Base-by-base conservation (phyloP, 1,140 invertebrate genomes). In the Ceratina japonica region DNA sequence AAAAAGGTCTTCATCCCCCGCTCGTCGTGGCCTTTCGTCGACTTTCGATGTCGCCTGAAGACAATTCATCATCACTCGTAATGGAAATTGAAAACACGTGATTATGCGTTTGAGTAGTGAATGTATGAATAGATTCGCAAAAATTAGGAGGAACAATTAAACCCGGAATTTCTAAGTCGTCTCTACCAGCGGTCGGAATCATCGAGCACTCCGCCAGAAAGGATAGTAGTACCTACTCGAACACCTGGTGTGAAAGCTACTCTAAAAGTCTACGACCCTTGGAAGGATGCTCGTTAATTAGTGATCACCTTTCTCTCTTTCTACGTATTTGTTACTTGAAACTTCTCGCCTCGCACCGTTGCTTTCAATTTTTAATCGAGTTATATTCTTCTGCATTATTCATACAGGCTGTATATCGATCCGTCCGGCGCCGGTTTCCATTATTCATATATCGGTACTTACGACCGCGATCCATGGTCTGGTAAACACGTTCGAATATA, bases 381-480 rank as follows among this genome's bases (percentile, higher is more conserved):
- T 72, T 72, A 72, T 22, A 61, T 44, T 51, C 56, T 13, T 49
- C 22, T 72, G 31, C 70, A 72, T 72, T 72, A 72, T 72, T 72
- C 70, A 72, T 72, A 37, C 8, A 49, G 22, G 20, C 61, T 54
- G 44, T 44, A 72, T 72, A 72, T 72, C 56, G 70, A 72, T 61
- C 70, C 7, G 61, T 61, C 70, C 7, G 37, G 18, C 1, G 1
- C 37, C 10, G 37, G 37, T 7, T 49, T 72, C 56, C 70, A 72
- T 72, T 72, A 72, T 72, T 72, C 70, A 72, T 72, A 61, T 15
- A 49, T 72, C 15, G 70, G 31, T 72, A 61, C 70, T 72, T 72
- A 61, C 3, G 4, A 37, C 4, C 31, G 18, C 66, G 51, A 18
- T 22, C 18, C 27, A 22, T 31, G 44, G n/a, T 20, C 27, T 49